Evolutionary conservation across 1,140 invertebrate species (phyloP), one percentile per base, ranked within the genome.

Genomic region (Daktulosphaira vitifoliae): DNA sequence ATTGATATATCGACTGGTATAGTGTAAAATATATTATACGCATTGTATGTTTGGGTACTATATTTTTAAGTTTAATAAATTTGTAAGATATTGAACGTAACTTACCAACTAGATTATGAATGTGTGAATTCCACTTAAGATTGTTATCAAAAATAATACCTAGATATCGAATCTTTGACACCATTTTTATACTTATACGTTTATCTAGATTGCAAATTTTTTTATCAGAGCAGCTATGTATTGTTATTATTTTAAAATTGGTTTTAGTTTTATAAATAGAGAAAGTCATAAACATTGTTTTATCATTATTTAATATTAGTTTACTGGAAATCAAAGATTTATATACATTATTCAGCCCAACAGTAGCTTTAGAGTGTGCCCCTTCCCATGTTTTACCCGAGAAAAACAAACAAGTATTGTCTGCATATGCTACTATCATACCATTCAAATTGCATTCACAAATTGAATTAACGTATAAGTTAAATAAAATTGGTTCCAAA

Each of bases 401-500:
- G 11, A 49, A 49, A 49, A 23, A 20, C 22, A 49, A 13, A 13
- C 20, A 49, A 13, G 46, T 49, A 49, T 49, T 9, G 22, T 49
- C 46, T 4, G 46, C 46, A 9, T 49, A 49, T 9, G 46, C 13
- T 13, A 49, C 46, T 23, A 49, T 9, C 15, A 26, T n/a, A 0
- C 52, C 52, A 54, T 54, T 22, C 18, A 54, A 37, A 38, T 20
- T 42, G 13, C 18, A 23, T 15, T 54, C 22, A 38, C 52, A 13
- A 20, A 39, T 3, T 54, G 16, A 15, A 8, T 39, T 54, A 4
- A 54, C 23, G 18, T 54, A 54, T 38, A 54, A 25, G 20, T 37
- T 15, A 54, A 54, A 54, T 23, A 54, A 42, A 54, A 37, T 22
- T 22, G 52, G 33, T 18, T 16, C 29, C 20, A 54, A 6, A 23